Conservation (phyloP, 2,113 vertebrate species). For the Engraulis encrasicolus region DNA sequence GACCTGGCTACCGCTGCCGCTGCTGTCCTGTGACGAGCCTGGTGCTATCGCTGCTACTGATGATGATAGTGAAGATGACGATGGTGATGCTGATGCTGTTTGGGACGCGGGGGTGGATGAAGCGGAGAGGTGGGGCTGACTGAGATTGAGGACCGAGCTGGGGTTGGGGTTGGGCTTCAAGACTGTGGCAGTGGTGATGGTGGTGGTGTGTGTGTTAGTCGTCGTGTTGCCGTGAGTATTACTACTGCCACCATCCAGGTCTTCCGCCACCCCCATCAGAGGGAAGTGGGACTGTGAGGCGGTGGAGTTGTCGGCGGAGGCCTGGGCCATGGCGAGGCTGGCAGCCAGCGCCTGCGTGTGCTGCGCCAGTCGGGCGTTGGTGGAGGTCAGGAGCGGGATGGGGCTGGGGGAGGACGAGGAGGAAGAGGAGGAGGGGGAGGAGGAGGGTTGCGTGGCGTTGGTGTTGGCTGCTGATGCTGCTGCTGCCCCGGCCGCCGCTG, state of each 20-base stretch:
- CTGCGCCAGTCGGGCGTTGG: constrained; percentile 39
- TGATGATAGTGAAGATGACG: too few relatives aligned
- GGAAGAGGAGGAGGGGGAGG: not conserved
- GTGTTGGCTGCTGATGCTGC: constrained; percentile 53
- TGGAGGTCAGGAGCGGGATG: constrained; percentile 54
- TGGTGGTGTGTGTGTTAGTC: not conserved
- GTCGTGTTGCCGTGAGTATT: not conserved
- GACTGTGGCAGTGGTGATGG: not conserved
- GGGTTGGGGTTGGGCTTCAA: constrained; percentile 44
- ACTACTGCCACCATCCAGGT: constrained; percentile 26
- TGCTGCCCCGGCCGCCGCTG: too few relatives aligned
- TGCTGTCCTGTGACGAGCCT: constrained; percentile 45
- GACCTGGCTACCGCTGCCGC: constrained; percentile 56
- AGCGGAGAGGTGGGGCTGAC: constrained; percentile 23
- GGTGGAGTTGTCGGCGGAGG: constrained; percentile 21
- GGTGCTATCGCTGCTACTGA: not conserved
- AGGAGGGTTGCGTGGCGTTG: constrained; percentile 33
- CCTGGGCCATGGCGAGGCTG: not conserved
- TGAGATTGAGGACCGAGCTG: constrained; percentile 49
- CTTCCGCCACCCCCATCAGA: constrained; percentile 37
- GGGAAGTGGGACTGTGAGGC: constrained; percentile 37
- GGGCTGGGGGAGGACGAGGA: constrained; percentile 37
- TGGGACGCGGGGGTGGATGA: constrained; percentile 25
- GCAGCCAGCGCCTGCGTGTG: constrained; percentile 18
- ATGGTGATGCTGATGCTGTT: too few relatives aligned